These are phyloP conservation scores for Amphimedon queenslandica DNA, from an alignment of 37 sponge, comb jelly and placozoan genomes.

Conservation along the genomic window DNA sequence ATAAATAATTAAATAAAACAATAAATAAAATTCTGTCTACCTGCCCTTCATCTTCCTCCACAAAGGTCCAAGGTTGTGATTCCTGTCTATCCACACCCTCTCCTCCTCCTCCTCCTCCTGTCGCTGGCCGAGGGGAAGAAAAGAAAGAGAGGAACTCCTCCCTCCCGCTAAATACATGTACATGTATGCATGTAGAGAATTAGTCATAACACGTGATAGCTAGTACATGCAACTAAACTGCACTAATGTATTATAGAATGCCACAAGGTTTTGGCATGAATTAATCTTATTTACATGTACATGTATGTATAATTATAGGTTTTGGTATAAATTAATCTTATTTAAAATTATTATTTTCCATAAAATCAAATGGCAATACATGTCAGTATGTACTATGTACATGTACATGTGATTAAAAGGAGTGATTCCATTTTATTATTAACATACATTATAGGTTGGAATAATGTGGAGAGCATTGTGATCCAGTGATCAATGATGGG, in stretches of 20 bases:
- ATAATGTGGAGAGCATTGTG: constrained; percentile 64
- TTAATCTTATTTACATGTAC: too few relatives aligned
- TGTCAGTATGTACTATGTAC: not conserved
- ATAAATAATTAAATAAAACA: too few relatives aligned
- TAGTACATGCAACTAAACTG: not conserved
- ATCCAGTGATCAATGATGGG: constrained; percentile 84
- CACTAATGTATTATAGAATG: not conserved
- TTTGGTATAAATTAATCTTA: not conserved
- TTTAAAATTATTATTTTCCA: too few relatives aligned
- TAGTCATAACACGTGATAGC: too few relatives aligned
- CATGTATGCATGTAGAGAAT: too few relatives aligned
- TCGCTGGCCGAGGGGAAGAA: constrained; percentile 7
- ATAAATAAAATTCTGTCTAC: constrained; percentile 8
- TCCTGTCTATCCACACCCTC: not conserved
- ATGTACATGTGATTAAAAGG: too few relatives aligned
- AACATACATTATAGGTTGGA: constrained; percentile 79
- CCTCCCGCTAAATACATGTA: constrained; percentile 31
- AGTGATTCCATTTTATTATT: too few relatives aligned
- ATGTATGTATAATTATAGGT: too few relatives aligned
- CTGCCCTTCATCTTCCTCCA: constrained; percentile 52
- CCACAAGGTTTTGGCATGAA: too few relatives aligned
- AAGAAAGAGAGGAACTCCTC: constrained; percentile 56
- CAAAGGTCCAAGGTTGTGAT: constrained; percentile 47
- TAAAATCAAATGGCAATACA: too few relatives aligned
- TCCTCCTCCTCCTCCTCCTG: too few relatives aligned